phyloP scores from a whole-genome alignment of 1,140 invertebrate species.

The Listronotus oregonensis region DNA sequence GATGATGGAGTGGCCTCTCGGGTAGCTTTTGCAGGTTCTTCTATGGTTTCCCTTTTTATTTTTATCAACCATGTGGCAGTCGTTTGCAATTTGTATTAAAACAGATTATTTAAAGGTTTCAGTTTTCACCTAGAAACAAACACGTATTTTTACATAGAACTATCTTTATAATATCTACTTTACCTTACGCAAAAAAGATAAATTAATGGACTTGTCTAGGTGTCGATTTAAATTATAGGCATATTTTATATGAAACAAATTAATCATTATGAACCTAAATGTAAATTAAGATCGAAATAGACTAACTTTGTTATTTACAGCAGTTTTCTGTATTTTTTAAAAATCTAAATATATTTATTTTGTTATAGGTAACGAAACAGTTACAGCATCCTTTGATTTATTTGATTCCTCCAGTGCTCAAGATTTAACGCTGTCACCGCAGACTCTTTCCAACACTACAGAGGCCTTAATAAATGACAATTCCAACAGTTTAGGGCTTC shows the following conservation, averaged over 20 bases:
- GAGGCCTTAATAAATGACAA: slow-evolving; percentile 74
- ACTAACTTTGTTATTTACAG: too few species aligned
- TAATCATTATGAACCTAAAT: too few species aligned
- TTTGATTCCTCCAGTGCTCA: slow-evolving; percentile 74
- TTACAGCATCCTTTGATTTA: slow-evolving; percentile 68
- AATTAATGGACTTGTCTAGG: too few species aligned
- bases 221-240: too few species aligned
- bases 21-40: slow-evolving; percentile 38
- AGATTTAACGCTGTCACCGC: slow-evolving; percentile 71
- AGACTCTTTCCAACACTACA: slow-evolving; percentile 69
- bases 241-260: too few species aligned
- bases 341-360: slow-evolving; percentile 23
- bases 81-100: slow-evolving; percentile 32
- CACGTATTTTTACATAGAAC: too few species aligned
- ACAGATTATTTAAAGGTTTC: too few species aligned
- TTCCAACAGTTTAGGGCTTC: slow-evolving; percentile 66
- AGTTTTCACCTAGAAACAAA: too few species aligned
- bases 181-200: too few species aligned
- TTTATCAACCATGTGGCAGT: slow-evolving; percentile 31
- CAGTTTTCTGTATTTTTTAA: too few species aligned
- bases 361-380: slow-evolving; percentile 54
- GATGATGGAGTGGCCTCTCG: slow-evolving; percentile 41
- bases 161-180: too few species aligned
- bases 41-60: slow-evolving; percentile 30
- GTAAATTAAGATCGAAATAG: too few species aligned